Conservation (phyloP, 2,113 vertebrate genomes). For the Pelobates fuscus region DNA sequence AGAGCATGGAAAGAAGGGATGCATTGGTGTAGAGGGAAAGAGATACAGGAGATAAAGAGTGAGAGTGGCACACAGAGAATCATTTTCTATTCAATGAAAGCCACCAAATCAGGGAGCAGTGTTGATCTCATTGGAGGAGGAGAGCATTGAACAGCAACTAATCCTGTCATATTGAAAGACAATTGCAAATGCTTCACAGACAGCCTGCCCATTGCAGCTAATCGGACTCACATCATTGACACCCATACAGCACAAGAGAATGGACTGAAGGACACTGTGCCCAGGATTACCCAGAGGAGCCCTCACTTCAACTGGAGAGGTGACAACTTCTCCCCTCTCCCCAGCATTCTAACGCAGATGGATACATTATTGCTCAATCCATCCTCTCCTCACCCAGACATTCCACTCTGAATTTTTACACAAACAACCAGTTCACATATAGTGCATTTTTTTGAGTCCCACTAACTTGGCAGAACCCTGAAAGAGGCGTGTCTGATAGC, state of each 20-base stretch:
- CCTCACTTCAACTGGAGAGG: slow-evolving; percentile 7
- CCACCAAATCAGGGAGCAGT: slow-evolving; percentile 71
- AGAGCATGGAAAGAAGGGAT: too few species aligned
- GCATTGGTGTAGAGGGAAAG: too few species aligned
- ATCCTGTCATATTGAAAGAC: slow-evolving; percentile 68
- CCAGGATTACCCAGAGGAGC: neutral
- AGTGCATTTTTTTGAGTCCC: slow-evolving; percentile 20
- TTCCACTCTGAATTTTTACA: neutral
- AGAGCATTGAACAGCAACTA: slow-evolving; percentile 62
- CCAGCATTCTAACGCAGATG: slow-evolving; percentile 13
- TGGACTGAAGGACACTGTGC: neutral
- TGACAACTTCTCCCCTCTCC: slow-evolving; percentile 4
- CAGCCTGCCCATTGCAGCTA: slow-evolving; percentile 67
- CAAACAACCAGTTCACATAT: neutral
- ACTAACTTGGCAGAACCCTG: slow-evolving; percentile 45
- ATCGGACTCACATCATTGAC: slow-evolving; percentile 51
- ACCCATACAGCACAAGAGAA: neutral
- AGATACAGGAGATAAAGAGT: neutral
- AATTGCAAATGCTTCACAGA: slow-evolving; percentile 68
- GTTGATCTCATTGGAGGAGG: slow-evolving; percentile 69
- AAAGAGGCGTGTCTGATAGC: slow-evolving; percentile 40
- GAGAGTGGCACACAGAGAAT: slow-evolving; percentile 60
- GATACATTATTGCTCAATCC: neutral
- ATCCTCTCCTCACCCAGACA: too few species aligned
- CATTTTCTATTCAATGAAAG: slow-evolving; percentile 65